Conservation (phyloP, 1,140 invertebrate species). For the Aleiodes sp. region DNA sequence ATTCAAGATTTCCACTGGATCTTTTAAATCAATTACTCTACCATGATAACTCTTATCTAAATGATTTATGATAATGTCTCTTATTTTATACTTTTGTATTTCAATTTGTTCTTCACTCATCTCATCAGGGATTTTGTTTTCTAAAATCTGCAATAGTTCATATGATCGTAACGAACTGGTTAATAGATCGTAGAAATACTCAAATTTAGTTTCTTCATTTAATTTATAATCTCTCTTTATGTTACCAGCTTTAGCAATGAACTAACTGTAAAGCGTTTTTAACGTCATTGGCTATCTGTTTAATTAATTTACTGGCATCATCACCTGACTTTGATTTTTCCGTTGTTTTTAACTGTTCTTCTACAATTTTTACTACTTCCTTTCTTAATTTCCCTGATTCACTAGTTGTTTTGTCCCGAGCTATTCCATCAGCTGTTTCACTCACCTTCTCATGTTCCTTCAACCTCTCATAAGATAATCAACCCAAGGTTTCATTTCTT, state of each 20-base stretch:
- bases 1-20: no score
- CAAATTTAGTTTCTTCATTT: background rate
- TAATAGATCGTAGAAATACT: background rate
- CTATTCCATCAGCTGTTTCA: background rate
- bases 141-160: background rate
- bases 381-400: background rate
- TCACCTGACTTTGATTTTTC: background rate
- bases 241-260: background rate
- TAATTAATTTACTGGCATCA: background rate
- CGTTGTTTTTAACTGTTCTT: background rate
- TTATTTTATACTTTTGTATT: background rate
- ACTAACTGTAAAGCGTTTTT: background rate
- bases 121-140: background rate
- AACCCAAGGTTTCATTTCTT: background rate
- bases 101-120: background rate
- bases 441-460: background rate
- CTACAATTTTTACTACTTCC: background rate
- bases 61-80: constrained; percentile 1
- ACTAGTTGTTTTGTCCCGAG: background rate
- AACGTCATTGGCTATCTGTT: background rate
- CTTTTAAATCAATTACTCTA: no score
- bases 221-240: background rate
- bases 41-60: no score
- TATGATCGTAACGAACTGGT: background rate
- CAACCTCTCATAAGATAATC: background rate